Evolutionary conservation across 2,797 vertebrate species (phyloP), one percentile per base, ranked within the genome.

Genomic region (Lycodopsis pacificus): DNA sequence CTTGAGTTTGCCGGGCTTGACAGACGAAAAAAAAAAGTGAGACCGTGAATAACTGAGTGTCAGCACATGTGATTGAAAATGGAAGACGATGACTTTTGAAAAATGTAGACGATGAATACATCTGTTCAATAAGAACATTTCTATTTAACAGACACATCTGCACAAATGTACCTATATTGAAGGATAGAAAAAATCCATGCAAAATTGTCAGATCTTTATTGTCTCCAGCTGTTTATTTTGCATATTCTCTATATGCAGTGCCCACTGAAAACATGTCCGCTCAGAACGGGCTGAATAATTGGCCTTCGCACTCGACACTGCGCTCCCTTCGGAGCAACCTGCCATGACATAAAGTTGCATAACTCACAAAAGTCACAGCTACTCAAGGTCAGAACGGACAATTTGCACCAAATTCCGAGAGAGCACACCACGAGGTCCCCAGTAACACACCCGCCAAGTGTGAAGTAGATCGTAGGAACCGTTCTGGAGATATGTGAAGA

Each of bases 61-160:
- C 25, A 25, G 25, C 25, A 25, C 25, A 25, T 2, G 25, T 25
- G 25, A 25, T 25, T 25, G 25, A 25, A 25, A 25, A 25, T 25
- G 25, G 25, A 25, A 25, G 25, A n/a, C n/a, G n/a, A 25, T 25
- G 25, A 25, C 25, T 1, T 25, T 25, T 25, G 25, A 25, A 25
- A 25, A 25, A 25, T 25, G 25, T 25, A 25, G 56, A n/a, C n/a
- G n/a, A 48, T 48, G 46, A 46, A 3, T 48, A 48, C 46, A 48
- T 48, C 46, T 36, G 19, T 25, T 7, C n/a, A 51, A 59, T 20
- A 22, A 59, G 42, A 71, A 71, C 32, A 73, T 58, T 72, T 61
- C 9, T 40, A 17, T 64, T 58, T 65, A 3, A 25, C 44, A 53
- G 32, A 25, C 42, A 46, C 34, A 2, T 19, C 27, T 6, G 48